Base-by-base conservation (phyloP, 2,797 vertebrate genomes). In the Bucorvus abyssinicus region DNA sequence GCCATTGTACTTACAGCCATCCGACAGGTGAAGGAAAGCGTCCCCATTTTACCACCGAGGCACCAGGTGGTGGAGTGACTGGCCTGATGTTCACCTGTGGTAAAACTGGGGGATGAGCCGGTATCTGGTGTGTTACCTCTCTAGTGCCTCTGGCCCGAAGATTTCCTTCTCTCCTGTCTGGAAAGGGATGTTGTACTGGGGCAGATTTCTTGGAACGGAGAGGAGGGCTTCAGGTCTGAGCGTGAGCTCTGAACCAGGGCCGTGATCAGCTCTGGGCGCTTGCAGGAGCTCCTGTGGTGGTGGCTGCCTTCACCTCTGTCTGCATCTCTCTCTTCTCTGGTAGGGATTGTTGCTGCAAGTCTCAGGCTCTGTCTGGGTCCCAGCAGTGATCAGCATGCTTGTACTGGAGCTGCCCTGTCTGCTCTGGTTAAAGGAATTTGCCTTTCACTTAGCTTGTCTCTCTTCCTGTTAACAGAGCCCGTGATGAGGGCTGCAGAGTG, bases 361-460 rank as follows among this genome's bases (percentile, higher is more conserved):
- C 45, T 38, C 67, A 5, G 42, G 7, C 57, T 89, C 32, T 20
- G 2, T 40, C 29, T 68, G 80, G 57, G 38, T 85, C 55, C 52
- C 17, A 1, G 24, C n/a, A 55, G 57, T 0, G 12, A 47, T 34
- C 32, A 32, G 23, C 56, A 22, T 2, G 5, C 34, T 38, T 42
- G 49, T 49, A 7, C 57, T 47, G 78, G 50, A 57, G 71, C 70
- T 76, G 40, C 59, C 40, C 69, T 59, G 79, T 40, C 93, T 87
- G 91, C 94, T 95, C 77, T 71, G 77, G 2, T 95, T 55, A 45
- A 40, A 64, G 84, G 47, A 87, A 34, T 24, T n/a, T 79, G 14
- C 56, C 78, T 86, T 32, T 34, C 4, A 12, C 56, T 45, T 64
- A 57, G 57, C 15, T 53, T 59, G 84, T 30, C 36, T 75, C 67